Evolutionary conservation across 2,113 vertebrate species (phyloP), one percentile per base, ranked within the genome.

Genomic region (Nanorana parkeri): DNA sequence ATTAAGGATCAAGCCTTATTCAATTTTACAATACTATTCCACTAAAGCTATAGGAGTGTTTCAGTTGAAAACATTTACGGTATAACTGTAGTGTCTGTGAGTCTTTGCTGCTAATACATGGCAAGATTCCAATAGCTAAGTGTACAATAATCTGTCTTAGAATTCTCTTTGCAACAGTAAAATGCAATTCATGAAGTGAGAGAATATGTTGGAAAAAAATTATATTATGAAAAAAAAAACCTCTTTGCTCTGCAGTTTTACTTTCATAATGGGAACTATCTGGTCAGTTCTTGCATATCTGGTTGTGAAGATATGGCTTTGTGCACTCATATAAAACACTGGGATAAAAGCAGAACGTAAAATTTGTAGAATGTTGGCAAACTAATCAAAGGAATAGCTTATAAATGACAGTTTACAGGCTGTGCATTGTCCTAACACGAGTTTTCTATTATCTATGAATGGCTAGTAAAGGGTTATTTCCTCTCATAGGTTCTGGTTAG

Each of bases 111-210:
- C 32, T 72, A 64, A 65, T 64, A 65, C 13, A 24, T 81, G 68
- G 68, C 78, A 26, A 13, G 5, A 36, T 55, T 73, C 68, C 79
- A 81, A 24, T 2, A 1, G 26, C 68, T 73, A 81, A 81, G 79
- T 81, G 68, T 72, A 64, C 68, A 55, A 64, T 64, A 73, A 81
- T 73, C 58, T 52, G 58, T n/a, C 68, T 65, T 64, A 73, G 79
- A 81, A 73, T 81, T 81, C 36, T 81, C 79, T 64, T 73, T 65
- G 51, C 79, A 73, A 64, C 41, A 64, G 79, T 81, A 81, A 81
- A 73, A 81, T 32, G 36, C 47, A 81, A 81, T 81, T 72, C 58
- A 81, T 81, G 68, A 81, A 73, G 68, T 81, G 68, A 60, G 41
- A 72, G 68, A 65, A 52, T 47, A 61, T 32, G 24, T 55, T 32